Base-by-base conservation (phyloP, 2,888 invertebrate species). In the Synergus umbraculus region DNA sequence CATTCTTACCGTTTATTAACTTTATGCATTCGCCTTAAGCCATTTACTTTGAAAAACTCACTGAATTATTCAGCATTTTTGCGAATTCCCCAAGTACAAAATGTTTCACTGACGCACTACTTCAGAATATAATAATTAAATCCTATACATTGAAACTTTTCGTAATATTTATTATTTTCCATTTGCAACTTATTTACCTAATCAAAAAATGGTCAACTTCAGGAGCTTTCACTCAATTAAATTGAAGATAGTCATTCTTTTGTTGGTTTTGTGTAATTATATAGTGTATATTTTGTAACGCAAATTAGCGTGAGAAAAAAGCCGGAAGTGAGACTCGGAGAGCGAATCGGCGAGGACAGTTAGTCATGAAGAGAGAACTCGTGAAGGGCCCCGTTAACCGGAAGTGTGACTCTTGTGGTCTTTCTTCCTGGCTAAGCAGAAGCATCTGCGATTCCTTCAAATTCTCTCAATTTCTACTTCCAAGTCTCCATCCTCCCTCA, bases 291-390 rank as follows among this genome's bases (percentile, higher is more conserved):
- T 73, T 73, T 73, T 37, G 37, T 73, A 37, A 8, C 18, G 54
- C 54, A 73, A 73, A 73, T 73, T 73, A 73, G 73, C 37, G 73
- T 29, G 37, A 10, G 73, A 41, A 37, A 54, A 49, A 73, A 78
- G 81, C 87, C 86, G 89, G 89, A 89, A 88, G 85, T 83, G 22
- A 85, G 84, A 87, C 84, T 85, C 86, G 83, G 85, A 83, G 83
- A 86, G 85, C 84, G 83, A 81, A 84, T 85, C 83, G 82, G 76
- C 77, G 84, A 84, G 84, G 85, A 84, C 85, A 86, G 86, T 86
- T 86, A 85, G 82, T 79, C 82, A 67, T 67, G 81, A 69, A 80
- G 81, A 81, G 76, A 80, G 22, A 22, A 79, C 76, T 81, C 78
- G 66, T 67, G 81, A 79, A 81, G 81, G 85, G 83, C 83, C 87